A percentile compares a stretch with the other conserved stretches of the same genome.
Conservation (phyloP, 2,113 vertebrate genomes). For the Oenanthe melanoleuca region DNA sequence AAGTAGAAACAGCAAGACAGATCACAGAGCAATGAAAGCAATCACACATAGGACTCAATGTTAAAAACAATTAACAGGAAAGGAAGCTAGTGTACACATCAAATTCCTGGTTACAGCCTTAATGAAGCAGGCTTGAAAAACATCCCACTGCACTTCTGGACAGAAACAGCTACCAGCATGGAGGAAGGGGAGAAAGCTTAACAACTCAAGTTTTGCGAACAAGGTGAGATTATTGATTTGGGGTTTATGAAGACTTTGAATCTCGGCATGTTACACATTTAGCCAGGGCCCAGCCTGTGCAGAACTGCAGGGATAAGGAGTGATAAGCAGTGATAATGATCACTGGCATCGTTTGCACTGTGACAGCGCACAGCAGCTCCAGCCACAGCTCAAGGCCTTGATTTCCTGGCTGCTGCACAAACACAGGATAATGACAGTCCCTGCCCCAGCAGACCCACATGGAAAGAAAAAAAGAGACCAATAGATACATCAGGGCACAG, state of each 20-base stretch:
- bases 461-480: background rate
- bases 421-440: background rate
- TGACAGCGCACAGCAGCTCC: background rate
- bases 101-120: background rate
- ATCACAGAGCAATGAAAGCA: conserved; percentile 23
- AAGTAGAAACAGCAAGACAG: conserved; percentile 38
- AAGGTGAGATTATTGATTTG: background rate
- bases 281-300: background rate
- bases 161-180: background rate
- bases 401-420: background rate
- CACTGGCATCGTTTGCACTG: background rate
- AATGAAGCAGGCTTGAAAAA: conserved; percentile 11
- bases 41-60: background rate
- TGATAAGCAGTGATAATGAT: background rate
- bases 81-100: background rate
- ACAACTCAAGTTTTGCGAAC: background rate
- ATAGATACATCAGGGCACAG: background rate
- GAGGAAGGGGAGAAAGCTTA: background rate
- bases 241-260: background rate
- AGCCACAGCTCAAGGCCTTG: background rate
- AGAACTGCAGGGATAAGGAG: background rate
- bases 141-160: conserved; percentile 4
- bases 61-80: background rate
- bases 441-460: background rate
- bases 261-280: accelerated